Base-by-base conservation (phyloP, 2,888 invertebrate genomes). In the Tromatobia lineatoria region DNA sequence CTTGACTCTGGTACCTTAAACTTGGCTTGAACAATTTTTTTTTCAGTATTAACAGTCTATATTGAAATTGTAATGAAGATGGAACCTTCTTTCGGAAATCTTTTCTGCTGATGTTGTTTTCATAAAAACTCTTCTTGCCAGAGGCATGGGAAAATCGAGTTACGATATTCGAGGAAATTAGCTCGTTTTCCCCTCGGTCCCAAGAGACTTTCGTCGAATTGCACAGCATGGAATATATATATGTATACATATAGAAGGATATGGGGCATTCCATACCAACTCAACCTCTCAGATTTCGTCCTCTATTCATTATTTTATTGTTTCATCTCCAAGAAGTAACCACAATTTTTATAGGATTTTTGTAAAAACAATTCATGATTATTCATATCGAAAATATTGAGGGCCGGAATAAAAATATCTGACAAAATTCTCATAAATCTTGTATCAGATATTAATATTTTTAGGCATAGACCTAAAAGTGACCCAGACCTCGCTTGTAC, bases 131-230 rank as follows among this genome's bases (percentile, higher is more conserved):
- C 57, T 74, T 59, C 64, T 34, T 23, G 74, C 52, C 74, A 0
- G 71, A 52, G 74, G 79, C 69, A 70, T 47, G 34, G n/a, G 54
- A 70, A 80, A 71, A 83, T 80, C 45, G 83, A 80, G 57, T 73
- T 76, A 80, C 59, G 73, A 59, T 42, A 70, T 67, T 67, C n/a
- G 29, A 80, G 59, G 66, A 77, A 71, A 83, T 76, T 71, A 23
- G 83, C 66, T 73, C 75, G 64, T 66, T 66, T 66, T 66, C 66
- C 83, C 70, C 70, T 79, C 57, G 50, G 71, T 64, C 20, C 38
- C 15, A 18, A 20, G n/a, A 25, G 66, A 69, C 34, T 67, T 78
- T 79, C 61, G 42, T 81, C 34, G 64, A 79, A 75, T 75, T 47
- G 18, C 7, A 29, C 38, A 61, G 18, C n/a, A 38, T 13, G 11